These are phyloP conservation scores for Xiphophorus hellerii DNA, from an alignment of 2,113 vertebrate genomes.

Conservation along the genomic window DNA sequence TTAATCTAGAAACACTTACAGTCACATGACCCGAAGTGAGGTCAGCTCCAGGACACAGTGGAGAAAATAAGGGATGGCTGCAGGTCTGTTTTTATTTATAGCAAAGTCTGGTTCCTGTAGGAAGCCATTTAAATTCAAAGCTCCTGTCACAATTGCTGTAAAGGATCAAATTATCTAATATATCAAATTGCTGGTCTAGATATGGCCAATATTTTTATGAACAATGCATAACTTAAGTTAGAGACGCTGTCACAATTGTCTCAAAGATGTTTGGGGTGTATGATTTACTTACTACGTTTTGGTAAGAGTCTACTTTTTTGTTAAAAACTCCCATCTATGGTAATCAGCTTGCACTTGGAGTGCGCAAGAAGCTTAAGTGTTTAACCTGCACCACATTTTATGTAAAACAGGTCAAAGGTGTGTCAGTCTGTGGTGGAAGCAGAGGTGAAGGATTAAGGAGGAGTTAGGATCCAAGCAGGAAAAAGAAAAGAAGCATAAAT, in stretches of 20 bases:
- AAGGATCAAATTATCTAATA: not conserved
- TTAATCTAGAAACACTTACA: slow-evolving; percentile 20
- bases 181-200: not conserved
- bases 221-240: slow-evolving; percentile 7
- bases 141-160: not conserved
- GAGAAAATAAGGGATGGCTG: not conserved
- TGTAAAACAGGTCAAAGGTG: too few species aligned
- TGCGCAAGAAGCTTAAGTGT: too few species aligned
- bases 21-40: not conserved
- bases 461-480: too few species aligned
- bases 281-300: not conserved
- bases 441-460: too few species aligned
- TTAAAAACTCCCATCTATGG: too few species aligned
- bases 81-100: not conserved
- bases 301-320: too few species aligned
- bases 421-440: too few species aligned
- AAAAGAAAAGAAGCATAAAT: too few species aligned
- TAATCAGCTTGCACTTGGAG: too few species aligned
- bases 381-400: too few species aligned
- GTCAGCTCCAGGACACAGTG: not conserved
- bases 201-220: not conserved
- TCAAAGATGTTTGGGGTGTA: not conserved
- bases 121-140: not conserved
- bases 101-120: not conserved
- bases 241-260: not conserved